Evolutionary conservation across 2,797 vertebrate species (phyloP), one percentile per base, ranked within the genome.

Genomic region (Gymnodraco acuticeps): DNA sequence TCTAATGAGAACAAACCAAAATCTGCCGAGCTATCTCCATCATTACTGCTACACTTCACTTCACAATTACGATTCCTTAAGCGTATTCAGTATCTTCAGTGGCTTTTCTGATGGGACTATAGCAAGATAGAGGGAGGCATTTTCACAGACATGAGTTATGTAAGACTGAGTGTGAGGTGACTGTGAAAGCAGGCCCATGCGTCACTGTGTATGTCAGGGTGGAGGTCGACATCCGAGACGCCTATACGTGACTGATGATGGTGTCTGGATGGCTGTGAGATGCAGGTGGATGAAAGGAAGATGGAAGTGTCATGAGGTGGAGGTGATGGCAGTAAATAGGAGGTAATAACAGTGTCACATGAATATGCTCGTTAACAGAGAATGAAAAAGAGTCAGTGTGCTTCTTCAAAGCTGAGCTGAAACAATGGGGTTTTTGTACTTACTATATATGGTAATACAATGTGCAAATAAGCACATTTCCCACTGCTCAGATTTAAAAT

Each of bases 241-340:
- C 63, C 75, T 56, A 15, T 55, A 71, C 54, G 64, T 81, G 73
- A 79, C 52, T 69, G 58, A 81, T 90, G 80, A 86, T 71, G 70
- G 52, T 13, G 3, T 61, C 62, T 58, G 77, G 52, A 58, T 81
- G 73, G 51, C 73, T 80, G 71, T 13, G 43, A 75, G 78, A 80
- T 63, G 77, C 46, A 73, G 63, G 64, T 47, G 73, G 75, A 89
- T 90, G 59, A 87, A 88, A 84, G 82, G 72, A 83, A 81, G 76
- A 72, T 50, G 41, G 69, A 73, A 11, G 11, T 23, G 48, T 84
- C 76, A 75, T 50, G 42, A 63, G 45, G 68, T 71, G 74, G 74
- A 80, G 80, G 75, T 79, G 78, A 81, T 70, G 66, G 70, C 63
- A 69, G 56, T 69, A 64, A 86, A 75, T 78, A 62, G 64, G 63